A percentile compares a stretch with the other conserved stretches of the same genome.
These are phyloP conservation scores for Agrilus biguttatus DNA, from an alignment of 2,888 invertebrate genomes.

Conservation along the genomic window DNA sequence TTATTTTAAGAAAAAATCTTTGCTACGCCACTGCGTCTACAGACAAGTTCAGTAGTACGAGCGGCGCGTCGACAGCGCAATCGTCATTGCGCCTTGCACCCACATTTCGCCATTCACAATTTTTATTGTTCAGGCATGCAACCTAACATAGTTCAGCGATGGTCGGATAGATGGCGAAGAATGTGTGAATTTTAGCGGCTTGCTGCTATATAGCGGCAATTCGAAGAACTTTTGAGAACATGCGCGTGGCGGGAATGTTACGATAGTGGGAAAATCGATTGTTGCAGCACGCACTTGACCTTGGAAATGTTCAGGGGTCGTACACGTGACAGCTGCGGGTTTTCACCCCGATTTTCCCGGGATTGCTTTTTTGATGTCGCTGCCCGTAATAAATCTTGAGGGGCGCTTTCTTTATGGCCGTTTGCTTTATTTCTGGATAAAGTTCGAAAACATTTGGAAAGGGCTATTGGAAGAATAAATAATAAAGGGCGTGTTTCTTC, in stretches of 20 bases:
- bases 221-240: too few relatives aligned
- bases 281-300: conserved; percentile 31
- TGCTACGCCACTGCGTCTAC: too few relatives aligned
- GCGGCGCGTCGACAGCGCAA: too few relatives aligned
- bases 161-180: too few relatives aligned
- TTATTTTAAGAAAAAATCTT: too few relatives aligned
- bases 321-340: conserved; percentile 21
- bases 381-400: background rate
- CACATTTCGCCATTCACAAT: background rate
- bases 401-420: too few relatives aligned
- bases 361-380: conserved; percentile 4
- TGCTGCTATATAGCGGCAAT: conserved; percentile 1
- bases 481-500: too few relatives aligned
- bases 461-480: too few relatives aligned
- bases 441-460: too few relatives aligned
- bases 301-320: conserved; percentile 20
- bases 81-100: background rate
- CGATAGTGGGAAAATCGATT: conserved; percentile 16
- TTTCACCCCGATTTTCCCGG: conserved; percentile 25
- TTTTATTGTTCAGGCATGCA: background rate
- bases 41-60: too few relatives aligned
- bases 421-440: too few relatives aligned
- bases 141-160: background rate
- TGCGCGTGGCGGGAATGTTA: conserved; percentile 2
- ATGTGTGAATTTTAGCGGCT: conserved; percentile 1